phyloP scores from a whole-genome alignment of 2,888 invertebrate genomes.

The Drosophila atroscutellata region DNA sequence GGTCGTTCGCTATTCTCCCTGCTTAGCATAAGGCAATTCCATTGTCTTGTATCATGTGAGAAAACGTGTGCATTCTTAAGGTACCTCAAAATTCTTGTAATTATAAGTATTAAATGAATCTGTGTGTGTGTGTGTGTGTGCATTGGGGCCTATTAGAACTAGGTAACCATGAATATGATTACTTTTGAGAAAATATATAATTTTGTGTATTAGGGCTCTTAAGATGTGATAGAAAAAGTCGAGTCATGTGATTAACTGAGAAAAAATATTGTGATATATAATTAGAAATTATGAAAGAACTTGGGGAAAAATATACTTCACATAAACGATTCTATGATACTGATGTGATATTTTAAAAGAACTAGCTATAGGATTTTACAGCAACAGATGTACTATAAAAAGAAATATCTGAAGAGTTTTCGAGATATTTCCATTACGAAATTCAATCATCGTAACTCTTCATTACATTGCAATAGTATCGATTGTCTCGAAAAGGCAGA shows the following conservation, averaged over 20 bases:
- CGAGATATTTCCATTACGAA: background rate
- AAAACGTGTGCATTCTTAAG: slow-evolving; percentile 26
- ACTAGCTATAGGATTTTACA: background rate
- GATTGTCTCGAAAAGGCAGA: background rate
- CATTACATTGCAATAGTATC: background rate
- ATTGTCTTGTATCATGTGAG: slow-evolving; percentile 71
- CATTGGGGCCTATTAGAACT: slow-evolving; percentile 22
- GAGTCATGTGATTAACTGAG: slow-evolving; percentile 9
- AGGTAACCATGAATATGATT: slow-evolving; percentile 33
- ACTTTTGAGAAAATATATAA: slow-evolving; percentile 8
- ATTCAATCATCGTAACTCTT: background rate
- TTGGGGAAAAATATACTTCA: background rate
- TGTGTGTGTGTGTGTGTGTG: background rate
- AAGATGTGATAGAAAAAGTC: slow-evolving; percentile 7
- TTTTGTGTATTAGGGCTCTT: slow-evolving; percentile 13
- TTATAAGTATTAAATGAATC: slow-evolving; percentile 36
- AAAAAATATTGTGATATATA: slow-evolving; percentile 1
- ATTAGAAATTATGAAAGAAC: background rate
- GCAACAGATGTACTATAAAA: background rate
- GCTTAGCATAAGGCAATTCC: slow-evolving; percentile 66
- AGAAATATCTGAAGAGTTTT: background rate
- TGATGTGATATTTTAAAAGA: background rate
- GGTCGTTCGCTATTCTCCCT: slow-evolving; percentile 60
- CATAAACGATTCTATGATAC: background rate
- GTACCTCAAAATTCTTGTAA: slow-evolving; percentile 37